phyloP scores from a whole-genome alignment of 2,797 vertebrate species.

The Spinus pinus region DNA sequence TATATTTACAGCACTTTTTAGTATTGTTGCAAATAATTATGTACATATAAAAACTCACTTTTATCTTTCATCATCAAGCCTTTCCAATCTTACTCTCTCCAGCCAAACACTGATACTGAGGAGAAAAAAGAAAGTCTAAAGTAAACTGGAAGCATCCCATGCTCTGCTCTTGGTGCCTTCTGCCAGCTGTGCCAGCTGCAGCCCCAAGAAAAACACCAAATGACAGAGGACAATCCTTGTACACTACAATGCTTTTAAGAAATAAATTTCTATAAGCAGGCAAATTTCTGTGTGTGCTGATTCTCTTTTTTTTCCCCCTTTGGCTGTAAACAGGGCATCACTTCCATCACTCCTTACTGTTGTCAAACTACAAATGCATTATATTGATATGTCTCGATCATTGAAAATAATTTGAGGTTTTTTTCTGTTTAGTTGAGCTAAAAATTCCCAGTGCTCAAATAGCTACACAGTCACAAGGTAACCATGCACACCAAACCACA shows the following conservation, averaged over 20 bases:
- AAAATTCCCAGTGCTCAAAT: not conserved
- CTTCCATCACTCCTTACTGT: not conserved
- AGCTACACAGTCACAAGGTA: not conserved
- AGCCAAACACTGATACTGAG: not conserved
- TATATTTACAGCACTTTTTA: not conserved
- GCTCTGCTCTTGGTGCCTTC: not conserved
- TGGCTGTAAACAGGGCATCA: fast-evolving
- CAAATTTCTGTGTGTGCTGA: not conserved
- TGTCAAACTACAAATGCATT: fast-evolving
- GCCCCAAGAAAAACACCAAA: not conserved
- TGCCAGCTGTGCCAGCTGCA: not conserved
- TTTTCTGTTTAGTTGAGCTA: not conserved
- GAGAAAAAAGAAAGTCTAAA: not conserved
- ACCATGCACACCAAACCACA: not conserved
- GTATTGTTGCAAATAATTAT: not conserved
- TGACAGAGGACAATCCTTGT: not conserved
- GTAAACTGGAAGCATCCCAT: not conserved
- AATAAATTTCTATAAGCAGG: not conserved
- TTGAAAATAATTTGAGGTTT: not conserved
- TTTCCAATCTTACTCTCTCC: not conserved
- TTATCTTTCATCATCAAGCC: not conserved
- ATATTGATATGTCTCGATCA: not conserved
- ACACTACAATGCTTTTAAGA: not conserved
- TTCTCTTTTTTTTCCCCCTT: not conserved
- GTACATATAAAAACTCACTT: not conserved